Percentiles rank a stretch among this genome's conserved stretches.
Evolutionary conservation across 2,888 invertebrate genomes (phyloP).

Genomic region (Pristionchus entomophagus): DNA sequence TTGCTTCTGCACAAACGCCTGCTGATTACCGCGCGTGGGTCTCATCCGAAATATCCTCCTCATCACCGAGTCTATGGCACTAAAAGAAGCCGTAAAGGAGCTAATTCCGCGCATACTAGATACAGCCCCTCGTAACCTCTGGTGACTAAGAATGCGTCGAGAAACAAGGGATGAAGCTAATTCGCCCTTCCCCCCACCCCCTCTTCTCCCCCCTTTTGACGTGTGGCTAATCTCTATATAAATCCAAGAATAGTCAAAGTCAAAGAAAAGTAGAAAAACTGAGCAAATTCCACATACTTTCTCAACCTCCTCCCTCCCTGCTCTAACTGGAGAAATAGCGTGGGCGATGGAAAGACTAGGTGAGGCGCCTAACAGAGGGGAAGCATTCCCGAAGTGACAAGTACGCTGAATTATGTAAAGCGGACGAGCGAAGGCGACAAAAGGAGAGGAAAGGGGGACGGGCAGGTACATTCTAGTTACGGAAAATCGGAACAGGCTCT

Average conservation of each 20-base stretch:
- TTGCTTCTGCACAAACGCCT: not conserved
- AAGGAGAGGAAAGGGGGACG: not conserved
- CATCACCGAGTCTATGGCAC: not conserved
- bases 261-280: not conserved
- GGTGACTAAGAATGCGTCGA: not conserved
- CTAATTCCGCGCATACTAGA: not conserved
- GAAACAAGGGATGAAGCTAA: slow-evolving; percentile 38
- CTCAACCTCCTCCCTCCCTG: not conserved
- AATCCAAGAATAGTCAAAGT: slow-evolving; percentile 20
- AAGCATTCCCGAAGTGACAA: not conserved
- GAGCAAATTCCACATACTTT: not conserved
- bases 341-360: not conserved
- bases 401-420: slow-evolving; percentile 33
- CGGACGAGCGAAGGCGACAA: not conserved
- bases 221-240: slow-evolving; percentile 15
- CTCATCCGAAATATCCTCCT: not conserved
- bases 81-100: not conserved
- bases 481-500: not conserved
- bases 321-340: not conserved
- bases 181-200: not conserved
- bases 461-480: too few species aligned
- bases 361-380: not conserved
- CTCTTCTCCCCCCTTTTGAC: not conserved
- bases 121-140: not conserved
- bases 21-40: not conserved